Conservation (phyloP, 2,797 vertebrate species). For the Lithobates pipiens region DNA sequence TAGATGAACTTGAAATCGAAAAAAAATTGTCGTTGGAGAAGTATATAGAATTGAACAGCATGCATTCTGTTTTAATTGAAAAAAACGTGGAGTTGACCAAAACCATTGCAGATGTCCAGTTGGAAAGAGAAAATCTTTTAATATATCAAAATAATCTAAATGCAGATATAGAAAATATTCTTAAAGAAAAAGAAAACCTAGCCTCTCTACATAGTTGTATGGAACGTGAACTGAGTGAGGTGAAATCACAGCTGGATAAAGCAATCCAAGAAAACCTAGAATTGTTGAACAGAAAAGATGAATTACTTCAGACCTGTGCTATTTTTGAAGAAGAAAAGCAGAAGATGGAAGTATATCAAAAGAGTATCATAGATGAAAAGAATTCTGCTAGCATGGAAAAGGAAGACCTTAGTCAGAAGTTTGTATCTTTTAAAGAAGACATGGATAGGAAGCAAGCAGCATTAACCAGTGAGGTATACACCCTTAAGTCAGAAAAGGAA, state of each 20-base stretch:
- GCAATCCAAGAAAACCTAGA: constrained; percentile 73
- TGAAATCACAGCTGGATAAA: constrained; percentile 73
- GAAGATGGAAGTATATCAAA: constrained; percentile 71
- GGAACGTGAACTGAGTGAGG: constrained; percentile 72
- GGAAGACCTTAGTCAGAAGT: constrained; percentile 70
- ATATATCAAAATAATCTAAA: constrained; percentile 65
- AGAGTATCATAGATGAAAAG: constrained; percentile 79
- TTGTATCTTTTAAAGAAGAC: constrained; percentile 73
- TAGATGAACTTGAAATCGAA: constrained; percentile 68
- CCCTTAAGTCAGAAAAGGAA: constrained; percentile 71
- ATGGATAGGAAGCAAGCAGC: constrained; percentile 67
- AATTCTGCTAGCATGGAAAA: constrained; percentile 73
- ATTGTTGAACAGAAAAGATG: constrained; percentile 78
- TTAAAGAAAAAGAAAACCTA: constrained; percentile 63
- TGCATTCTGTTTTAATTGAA: constrained; percentile 61
- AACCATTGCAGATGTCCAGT: constrained; percentile 64
- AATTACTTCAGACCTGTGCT: constrained; percentile 79
- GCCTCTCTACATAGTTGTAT: constrained; percentile 7
- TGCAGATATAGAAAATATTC: constrained; percentile 52
- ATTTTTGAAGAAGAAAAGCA: constrained; percentile 80
- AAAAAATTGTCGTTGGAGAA: constrained; percentile 66
- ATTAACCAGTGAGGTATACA: constrained; percentile 67
- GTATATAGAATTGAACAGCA: constrained; percentile 64
- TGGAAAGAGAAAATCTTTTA: constrained; percentile 68
- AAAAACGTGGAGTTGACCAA: constrained; percentile 66